Conservation (phyloP, 64 coral and sea anemone species). For the Porites australiensis region DNA sequence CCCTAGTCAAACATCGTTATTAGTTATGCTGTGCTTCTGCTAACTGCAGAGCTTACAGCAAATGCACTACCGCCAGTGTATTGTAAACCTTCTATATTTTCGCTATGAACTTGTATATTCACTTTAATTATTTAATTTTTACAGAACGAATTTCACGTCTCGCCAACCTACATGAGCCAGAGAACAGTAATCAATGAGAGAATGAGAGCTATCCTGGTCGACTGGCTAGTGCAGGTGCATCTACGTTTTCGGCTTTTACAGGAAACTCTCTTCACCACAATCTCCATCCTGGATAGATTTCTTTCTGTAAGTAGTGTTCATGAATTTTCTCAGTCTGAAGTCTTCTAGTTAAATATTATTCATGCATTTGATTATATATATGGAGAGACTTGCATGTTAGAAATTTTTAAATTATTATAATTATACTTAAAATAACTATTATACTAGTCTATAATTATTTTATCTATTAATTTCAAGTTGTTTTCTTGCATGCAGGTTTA, state of each 20-base stretch:
- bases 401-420: too few species aligned
- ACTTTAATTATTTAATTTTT: not conserved
- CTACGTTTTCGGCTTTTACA: constrained; percentile 88
- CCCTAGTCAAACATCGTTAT: too few species aligned
- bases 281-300: constrained; percentile 94
- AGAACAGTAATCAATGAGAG: constrained; percentile 73
- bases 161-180: constrained; percentile 79
- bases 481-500: constrained; percentile 52
- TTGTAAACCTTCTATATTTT: too few species aligned
- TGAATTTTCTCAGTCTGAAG: not conserved
- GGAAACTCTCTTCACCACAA: constrained; percentile 91
- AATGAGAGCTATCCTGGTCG: constrained; percentile 92
- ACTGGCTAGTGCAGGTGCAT: constrained; percentile 97
- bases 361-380: too few species aligned
- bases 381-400: too few species aligned
- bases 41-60: too few species aligned
- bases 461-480: not conserved
- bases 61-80: too few species aligned
- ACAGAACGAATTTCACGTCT: constrained; percentile 63
- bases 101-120: too few species aligned
- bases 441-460: not conserved
- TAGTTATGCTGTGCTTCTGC: too few species aligned
- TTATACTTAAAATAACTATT: too few species aligned
- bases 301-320: constrained; percentile 78
- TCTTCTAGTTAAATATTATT: too few species aligned